Evolutionary conservation across 1,140 invertebrate species (phyloP).

Genomic region (Drosophila trapezifrons): DNA sequence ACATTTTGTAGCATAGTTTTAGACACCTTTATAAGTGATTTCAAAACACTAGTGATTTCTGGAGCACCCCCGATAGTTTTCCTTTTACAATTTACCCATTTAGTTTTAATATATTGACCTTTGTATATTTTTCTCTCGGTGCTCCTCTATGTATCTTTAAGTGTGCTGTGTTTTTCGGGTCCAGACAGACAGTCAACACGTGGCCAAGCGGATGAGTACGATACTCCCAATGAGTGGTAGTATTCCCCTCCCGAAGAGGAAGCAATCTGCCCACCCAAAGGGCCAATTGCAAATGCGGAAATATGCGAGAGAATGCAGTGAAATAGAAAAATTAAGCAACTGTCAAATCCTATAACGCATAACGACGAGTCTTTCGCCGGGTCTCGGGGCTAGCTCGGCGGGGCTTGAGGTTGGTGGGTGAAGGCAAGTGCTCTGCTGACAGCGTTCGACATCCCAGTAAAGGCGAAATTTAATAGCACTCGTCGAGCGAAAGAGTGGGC

Average conservation of each 20-base stretch:
- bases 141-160: constrained; percentile 10
- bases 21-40: no score
- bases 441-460: constrained; percentile 33
- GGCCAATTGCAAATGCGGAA: constrained; percentile 60
- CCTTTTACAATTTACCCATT: no score
- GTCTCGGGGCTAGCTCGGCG: background rate
- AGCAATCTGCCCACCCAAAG: constrained; percentile 15
- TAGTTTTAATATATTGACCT: no score
- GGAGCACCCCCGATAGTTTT: no score
- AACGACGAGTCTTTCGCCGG: constrained; percentile 37
- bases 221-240: constrained; percentile 20
- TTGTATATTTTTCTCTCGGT: constrained; percentile 3
- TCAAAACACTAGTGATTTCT: no score
- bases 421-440: constrained; percentile 33
- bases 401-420: background rate
- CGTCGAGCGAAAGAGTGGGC: background rate
- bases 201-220: constrained; percentile 42
- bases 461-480: constrained; percentile 59
- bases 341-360: constrained; percentile 66
- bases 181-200: constrained; percentile 49
- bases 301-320: constrained; percentile 60
- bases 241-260: background rate
- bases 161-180: constrained; percentile 14
- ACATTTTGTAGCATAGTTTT: no score
- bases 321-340: constrained; percentile 69